Conservation (phyloP, 2,113 vertebrate genomes). For the Salvelinus sp. region DNA sequence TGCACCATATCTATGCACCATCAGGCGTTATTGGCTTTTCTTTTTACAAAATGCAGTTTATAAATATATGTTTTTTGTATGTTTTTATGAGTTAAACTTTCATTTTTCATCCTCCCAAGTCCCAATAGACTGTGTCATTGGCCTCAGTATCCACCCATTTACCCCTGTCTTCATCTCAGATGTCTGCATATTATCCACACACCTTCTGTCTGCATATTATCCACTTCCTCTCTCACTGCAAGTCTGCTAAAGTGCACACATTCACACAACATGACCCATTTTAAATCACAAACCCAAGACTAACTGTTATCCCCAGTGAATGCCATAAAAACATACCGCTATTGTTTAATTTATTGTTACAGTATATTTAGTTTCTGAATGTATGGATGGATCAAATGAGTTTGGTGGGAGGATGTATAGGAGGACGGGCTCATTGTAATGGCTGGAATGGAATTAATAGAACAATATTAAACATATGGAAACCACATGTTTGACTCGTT, state of each 20-base stretch:
- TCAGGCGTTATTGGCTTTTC: neutral
- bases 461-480: no score
- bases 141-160: neutral
- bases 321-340: neutral
- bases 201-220: neutral
- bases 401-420: no score
- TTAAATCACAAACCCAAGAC: neutral
- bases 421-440: no score
- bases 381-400: neutral
- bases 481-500: no score
- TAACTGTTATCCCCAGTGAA: neutral
- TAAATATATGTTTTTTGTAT: neutral
- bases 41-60: constrained; percentile 2
- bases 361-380: neutral
- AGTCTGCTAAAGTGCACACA: neutral
- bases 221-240: neutral
- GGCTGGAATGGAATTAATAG: no score
- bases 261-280: neutral
- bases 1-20: neutral
- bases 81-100: constrained; percentile 9
- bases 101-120: neutral
- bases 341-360: neutral
- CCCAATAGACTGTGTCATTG: neutral
- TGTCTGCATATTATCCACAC: neutral
- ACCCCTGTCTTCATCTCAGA: neutral